A percentile compares a stretch with the other conserved stretches of the same genome.
These are phyloP conservation scores for Hyles vespertilio DNA, from an alignment of 1,140 invertebrate genomes.

Conservation along the genomic window DNA sequence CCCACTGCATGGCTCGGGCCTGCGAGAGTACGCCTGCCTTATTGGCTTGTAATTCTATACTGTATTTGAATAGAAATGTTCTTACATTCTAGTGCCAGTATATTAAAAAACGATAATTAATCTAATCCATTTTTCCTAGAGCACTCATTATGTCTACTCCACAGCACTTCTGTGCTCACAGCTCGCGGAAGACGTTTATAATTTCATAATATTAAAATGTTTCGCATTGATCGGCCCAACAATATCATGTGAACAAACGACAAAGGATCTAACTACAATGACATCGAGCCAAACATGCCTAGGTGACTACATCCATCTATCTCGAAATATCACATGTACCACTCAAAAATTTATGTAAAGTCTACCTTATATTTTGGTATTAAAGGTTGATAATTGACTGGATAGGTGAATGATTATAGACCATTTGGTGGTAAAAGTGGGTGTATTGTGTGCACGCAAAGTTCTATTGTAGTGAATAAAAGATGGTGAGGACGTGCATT, in stretches of 20 bases:
- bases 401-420: no score
- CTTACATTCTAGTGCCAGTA: not conserved
- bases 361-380: not conserved
- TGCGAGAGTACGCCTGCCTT: no score
- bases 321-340: conserved; percentile 9
- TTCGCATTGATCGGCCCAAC: conserved; percentile 65
- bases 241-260: conserved; percentile 59
- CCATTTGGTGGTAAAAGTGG: no score
- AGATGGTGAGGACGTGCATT: conserved; percentile 68
- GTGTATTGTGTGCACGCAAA: not conserved
- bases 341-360: not conserved
- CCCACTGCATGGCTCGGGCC: no score
- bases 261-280: conserved; percentile 71
- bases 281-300: conserved; percentile 63
- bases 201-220: conserved; percentile 75
- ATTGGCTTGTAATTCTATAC: no score
- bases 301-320: conserved; percentile 39
- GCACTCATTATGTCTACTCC: conserved; percentile 19
- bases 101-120: not conserved
- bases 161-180: conserved; percentile 26
- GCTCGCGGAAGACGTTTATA: conserved; percentile 68
- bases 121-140: not conserved
- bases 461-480: conserved; percentile 53
- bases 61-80: no score
- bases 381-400: no score